Evolutionary conservation across 2,888 invertebrate species (phyloP).

Genomic region (Lasioglossum villosulum): DNA sequence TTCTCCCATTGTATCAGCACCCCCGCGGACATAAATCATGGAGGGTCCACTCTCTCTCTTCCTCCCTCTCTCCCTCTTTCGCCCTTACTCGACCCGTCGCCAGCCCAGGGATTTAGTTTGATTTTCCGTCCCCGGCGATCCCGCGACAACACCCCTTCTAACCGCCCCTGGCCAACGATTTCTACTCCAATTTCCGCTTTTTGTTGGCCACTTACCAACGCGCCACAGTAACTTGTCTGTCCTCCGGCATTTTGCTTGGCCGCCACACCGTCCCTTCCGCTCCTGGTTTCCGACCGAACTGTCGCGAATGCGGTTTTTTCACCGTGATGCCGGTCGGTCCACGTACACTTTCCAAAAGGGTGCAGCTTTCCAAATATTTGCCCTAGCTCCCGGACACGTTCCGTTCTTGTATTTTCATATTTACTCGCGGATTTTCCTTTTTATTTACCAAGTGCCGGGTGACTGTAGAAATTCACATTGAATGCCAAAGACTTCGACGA

Average conservation of each 20-base stretch:
- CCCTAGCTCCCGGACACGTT: background rate
- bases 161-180: conserved; percentile 26
- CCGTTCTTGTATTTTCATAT: background rate
- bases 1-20: conserved; percentile 82
- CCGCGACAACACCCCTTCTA: conserved; percentile 41
- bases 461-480: too few relatives aligned
- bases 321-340: background rate
- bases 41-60: conserved; percentile 55
- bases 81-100: conserved; percentile 38
- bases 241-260: conserved; percentile 21
- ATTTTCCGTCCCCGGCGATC: conserved; percentile 68
- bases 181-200: conserved; percentile 69
- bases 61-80: background rate
- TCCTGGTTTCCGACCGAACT: background rate
- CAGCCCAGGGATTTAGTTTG: conserved; percentile 73
- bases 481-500: too few relatives aligned
- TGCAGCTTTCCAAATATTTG: background rate
- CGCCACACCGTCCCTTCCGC: background rate
- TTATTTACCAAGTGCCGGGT: too few relatives aligned
- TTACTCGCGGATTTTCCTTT: background rate
- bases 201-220: conserved; percentile 47
- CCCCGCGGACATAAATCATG: conserved; percentile 80
- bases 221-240: conserved; percentile 23
- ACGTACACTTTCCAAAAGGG: background rate
- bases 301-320: conserved; percentile 3